Evolutionary conservation across 1,140 invertebrate genomes (phyloP), one percentile per base, ranked within the genome.

Genomic region (Schlechtendalia chinensis): DNA sequence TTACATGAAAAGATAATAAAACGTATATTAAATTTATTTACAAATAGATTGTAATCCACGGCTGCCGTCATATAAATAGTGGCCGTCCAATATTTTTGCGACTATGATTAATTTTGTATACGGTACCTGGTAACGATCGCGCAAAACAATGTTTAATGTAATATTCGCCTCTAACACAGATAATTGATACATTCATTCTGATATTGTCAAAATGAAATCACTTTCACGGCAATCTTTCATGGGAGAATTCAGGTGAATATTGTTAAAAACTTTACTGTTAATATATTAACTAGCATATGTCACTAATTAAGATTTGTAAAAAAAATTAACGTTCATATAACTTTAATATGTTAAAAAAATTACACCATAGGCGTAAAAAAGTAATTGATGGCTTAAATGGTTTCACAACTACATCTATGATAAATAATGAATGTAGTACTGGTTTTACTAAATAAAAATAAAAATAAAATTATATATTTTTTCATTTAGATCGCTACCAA

Each of bases 321-420:
- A 84, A 86, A 83, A 84, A 86, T 82, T 87, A 89, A 82, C 87
- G 87, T 82, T 83, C 86, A 29, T 87, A 88, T 83, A 87, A 87
- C 72, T 87, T 86, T 77, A 85, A 87, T 74, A 82, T 89, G 11
- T 81, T 89, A 61, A 87, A 87, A 82, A 86, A 88, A 63, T 85
- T 94, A 16, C 84, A 93, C 16, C 87, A 92, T 32, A 92, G 91
- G 1, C 87, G 93, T 82, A 89, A 91, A 83, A 89, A 89, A 84
- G 86, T 93, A 1, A 61, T 77, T 61, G 56, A 82, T 92, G 32
- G 87, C 88, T 61, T 77, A 27, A 77, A 50, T 59, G 22, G 22
- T 22, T 47, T 22, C 39, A 16, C 56, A 24, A 61, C 56, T 45
- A 61, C 22, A 22, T 45, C 29, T 16, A 19, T 53, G 16, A 61